Percentiles rank a stretch among this genome's conserved stretches.
These are phyloP conservation scores for Dreissena polymorpha DNA, from an alignment of 1,140 invertebrate genomes.

Conservation along the genomic window DNA sequence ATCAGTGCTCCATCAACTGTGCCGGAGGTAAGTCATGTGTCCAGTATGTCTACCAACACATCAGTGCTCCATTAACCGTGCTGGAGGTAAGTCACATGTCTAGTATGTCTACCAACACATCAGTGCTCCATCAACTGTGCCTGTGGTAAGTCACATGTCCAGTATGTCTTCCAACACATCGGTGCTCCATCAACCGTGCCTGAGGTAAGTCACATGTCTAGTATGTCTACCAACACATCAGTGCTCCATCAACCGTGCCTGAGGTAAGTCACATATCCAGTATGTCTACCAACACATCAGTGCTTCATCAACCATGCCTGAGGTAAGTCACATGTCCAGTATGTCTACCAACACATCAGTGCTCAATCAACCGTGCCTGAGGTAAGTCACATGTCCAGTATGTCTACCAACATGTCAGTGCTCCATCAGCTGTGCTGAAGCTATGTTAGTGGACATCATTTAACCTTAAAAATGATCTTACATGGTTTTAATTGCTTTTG, in stretches of 20 bases:
- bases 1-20: slow-evolving; percentile 62
- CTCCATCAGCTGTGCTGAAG: slow-evolving; percentile 66
- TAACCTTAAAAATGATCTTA: not conserved
- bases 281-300: slow-evolving; percentile 45
- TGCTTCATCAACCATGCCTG: slow-evolving; percentile 63
- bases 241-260: slow-evolving; percentile 63
- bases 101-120: slow-evolving; percentile 49
- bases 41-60: slow-evolving; percentile 47
- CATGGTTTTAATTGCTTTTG: not conserved
- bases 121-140: slow-evolving; percentile 62
- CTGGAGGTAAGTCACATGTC: slow-evolving; percentile 62
- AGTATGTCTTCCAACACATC: slow-evolving; percentile 46
- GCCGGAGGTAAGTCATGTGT: slow-evolving; percentile 66
- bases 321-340: slow-evolving; percentile 62
- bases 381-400: slow-evolving; percentile 61
- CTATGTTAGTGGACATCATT: slow-evolving; percentile 24
- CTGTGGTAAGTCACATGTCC: slow-evolving; percentile 62
- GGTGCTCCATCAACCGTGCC: slow-evolving; percentile 63
- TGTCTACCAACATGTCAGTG: slow-evolving; percentile 31
- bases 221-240: slow-evolving; percentile 43
- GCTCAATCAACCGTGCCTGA: slow-evolving; percentile 66
- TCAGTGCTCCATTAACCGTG: slow-evolving; percentile 61
- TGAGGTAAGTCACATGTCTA: slow-evolving; percentile 62
- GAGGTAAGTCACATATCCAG: slow-evolving; percentile 62
- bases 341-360: slow-evolving; percentile 39